Evolutionary conservation across 2,113 vertebrate genomes (phyloP).

Genomic region (Toxotes chatareus): DNA sequence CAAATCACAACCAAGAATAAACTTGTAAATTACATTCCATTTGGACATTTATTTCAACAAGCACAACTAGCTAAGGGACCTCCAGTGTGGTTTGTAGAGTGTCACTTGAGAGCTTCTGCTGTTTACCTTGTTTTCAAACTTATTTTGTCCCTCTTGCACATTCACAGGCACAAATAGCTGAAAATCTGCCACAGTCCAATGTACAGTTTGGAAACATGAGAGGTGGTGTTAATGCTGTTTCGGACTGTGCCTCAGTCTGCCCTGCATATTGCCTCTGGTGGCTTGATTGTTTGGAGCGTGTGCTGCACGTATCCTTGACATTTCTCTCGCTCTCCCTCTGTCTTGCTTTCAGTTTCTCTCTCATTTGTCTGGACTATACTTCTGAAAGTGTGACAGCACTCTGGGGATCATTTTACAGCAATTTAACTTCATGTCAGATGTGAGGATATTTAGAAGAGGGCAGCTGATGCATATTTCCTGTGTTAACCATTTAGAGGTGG

Average conservation of each 20-base stretch:
- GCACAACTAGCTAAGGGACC: background rate
- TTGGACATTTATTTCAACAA: background rate
- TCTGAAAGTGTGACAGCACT: conserved; percentile 70
- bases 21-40: background rate
- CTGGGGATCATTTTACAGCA: conserved; percentile 68
- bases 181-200: background rate
- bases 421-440: conserved; percentile 66
- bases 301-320: conserved; percentile 55
- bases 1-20: background rate
- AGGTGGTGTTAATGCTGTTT: conserved; percentile 5
- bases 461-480: conserved; percentile 33
- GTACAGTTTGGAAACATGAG: conserved; percentile 6
- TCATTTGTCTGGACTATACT: conserved; percentile 50
- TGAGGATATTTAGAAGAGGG: conserved; percentile 50
- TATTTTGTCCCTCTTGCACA: background rate
- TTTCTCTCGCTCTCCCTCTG: conserved; percentile 34
- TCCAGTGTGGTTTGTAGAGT: background rate
- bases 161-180: background rate
- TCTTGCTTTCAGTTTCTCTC: conserved; percentile 37
- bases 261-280: conserved; percentile 36
- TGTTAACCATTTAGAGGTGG: background rate
- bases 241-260: conserved; percentile 28
- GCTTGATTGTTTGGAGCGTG: conserved; percentile 50
- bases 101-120: background rate
- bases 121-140: background rate